These are phyloP conservation scores for Drosophila kanekoi DNA, from an alignment of 2,888 invertebrate genomes.

Conservation along the genomic window DNA sequence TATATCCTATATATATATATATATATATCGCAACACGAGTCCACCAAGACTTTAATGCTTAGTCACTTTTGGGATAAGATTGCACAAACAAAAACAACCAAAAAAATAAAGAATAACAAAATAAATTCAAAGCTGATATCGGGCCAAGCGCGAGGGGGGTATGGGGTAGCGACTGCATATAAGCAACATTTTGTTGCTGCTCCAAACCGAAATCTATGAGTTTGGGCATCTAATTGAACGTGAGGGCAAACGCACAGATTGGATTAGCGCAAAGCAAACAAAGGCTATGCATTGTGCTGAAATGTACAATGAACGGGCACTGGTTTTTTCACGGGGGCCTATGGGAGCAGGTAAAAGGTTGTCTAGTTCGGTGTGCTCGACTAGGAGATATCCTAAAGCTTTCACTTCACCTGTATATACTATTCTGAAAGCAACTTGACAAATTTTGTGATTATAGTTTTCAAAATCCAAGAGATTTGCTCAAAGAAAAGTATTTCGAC, in stretches of 20 bases:
- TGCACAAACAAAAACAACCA: conserved; percentile 26
- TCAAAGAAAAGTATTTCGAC: no score
- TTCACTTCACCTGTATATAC: no score
- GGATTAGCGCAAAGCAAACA: conserved; percentile 45
- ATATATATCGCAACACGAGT: conserved; percentile 13
- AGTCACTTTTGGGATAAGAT: conserved; percentile 32
- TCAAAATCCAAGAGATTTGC: no score
- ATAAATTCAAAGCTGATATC: conserved; percentile 25
- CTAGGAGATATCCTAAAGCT: no score
- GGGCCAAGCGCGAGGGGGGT: conserved; percentile 1
- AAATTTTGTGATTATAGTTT: no score
- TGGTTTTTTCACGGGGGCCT: not conserved
- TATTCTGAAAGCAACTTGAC: no score
- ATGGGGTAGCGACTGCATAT: not conserved
- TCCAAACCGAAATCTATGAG: conserved; percentile 1
- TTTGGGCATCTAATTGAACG: conserved; percentile 57
- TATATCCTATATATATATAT: conserved; percentile 6
- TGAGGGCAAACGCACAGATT: conserved; percentile 43
- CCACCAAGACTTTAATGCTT: conserved; percentile 19
- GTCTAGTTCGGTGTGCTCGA: no score
- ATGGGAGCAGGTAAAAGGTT: not conserved
- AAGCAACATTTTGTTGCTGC: conserved; percentile 19
- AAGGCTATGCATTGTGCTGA: conserved; percentile 41
- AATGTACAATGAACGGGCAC: not conserved
- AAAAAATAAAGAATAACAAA: not conserved